Evolutionary conservation across 2,113 vertebrate species (phyloP), one percentile per base, ranked within the genome.

Genomic region (Morone chrysops): DNA sequence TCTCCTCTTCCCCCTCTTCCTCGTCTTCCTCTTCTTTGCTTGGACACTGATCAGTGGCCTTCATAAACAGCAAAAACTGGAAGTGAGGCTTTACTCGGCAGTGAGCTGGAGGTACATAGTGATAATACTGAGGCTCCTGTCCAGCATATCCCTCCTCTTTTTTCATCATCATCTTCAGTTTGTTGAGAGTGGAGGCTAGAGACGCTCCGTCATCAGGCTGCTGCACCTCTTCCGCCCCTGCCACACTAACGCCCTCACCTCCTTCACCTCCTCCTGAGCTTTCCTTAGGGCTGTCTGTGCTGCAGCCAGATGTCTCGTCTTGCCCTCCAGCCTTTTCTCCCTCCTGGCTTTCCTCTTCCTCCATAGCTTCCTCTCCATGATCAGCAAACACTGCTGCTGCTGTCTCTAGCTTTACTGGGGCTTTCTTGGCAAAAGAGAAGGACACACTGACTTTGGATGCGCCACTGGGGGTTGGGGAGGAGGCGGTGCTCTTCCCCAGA

Each of bases 31-130:
- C 94, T 1, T 3, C 94, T 87, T 92, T 96, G 85, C 36, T 92
- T 10, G 81, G 91, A 51, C 93, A 96, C 92, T 98, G 97, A 48
- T 99, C 97, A 0, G 97, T 96, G 36, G 99, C 97, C 92, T 97
- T 97, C 98, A 99, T 99, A 78, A 99, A 99, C 16, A 99, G 95
- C 70, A 99, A 92, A 86, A 99, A 99, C 90, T 99, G 98, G 74
- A 99, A 99, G 79, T 98, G 97, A 6, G 99, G 99, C 70, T 99
- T 99, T 1, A 99, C 98, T 72, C 97, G 96, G 88, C 99, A 99
- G 82, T 99, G 98, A 40, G 97, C 96, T 5, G 99, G 99, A 36
- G 99, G 99, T 67, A 98, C 94, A 59, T 99, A 99, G 92, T 99
- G 98, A 82, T 99, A 99, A 94, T 99, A 99, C 72, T 99, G 96